Evolutionary conservation across 2,113 vertebrate species (phyloP).

Genomic region (Podilymbus podiceps): DNA sequence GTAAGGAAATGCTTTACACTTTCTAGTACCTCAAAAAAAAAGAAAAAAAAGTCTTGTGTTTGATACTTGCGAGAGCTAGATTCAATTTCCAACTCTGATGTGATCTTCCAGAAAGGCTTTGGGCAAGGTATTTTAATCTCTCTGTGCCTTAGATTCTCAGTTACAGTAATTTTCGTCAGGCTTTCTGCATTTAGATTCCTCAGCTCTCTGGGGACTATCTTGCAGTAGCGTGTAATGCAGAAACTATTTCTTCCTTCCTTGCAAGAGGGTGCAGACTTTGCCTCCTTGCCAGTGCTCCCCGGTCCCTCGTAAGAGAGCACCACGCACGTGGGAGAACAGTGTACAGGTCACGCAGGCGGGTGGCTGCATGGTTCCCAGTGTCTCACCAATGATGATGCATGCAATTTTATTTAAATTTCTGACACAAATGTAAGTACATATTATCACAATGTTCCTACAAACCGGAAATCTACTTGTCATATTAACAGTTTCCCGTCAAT

Average conservation of each 20-base stretch:
- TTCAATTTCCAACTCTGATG: not conserved
- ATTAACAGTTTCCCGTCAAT: not conserved
- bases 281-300: not conserved
- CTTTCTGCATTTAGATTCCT: not conserved
- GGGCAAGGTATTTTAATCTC: not conserved
- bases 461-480: fast-evolving
- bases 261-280: not conserved
- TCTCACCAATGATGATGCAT: fast-evolving
- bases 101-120: not conserved
- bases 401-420: not conserved
- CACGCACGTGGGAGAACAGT: fast-evolving
- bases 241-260: not conserved
- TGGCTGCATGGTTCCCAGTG: not conserved
- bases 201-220: not conserved
- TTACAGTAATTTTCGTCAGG: not conserved
- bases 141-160: not conserved
- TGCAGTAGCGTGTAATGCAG: not conserved
- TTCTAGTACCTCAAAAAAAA: not conserved
- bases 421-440: not conserved
- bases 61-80: not conserved
- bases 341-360: fast-evolving
- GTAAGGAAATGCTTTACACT: not conserved
- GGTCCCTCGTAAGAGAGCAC: fast-evolving
- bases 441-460: not conserved
- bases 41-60: not conserved